These are phyloP conservation scores for Zelostemma sp. DNA, from an alignment of 1,140 invertebrate species.

Conservation along the genomic window DNA sequence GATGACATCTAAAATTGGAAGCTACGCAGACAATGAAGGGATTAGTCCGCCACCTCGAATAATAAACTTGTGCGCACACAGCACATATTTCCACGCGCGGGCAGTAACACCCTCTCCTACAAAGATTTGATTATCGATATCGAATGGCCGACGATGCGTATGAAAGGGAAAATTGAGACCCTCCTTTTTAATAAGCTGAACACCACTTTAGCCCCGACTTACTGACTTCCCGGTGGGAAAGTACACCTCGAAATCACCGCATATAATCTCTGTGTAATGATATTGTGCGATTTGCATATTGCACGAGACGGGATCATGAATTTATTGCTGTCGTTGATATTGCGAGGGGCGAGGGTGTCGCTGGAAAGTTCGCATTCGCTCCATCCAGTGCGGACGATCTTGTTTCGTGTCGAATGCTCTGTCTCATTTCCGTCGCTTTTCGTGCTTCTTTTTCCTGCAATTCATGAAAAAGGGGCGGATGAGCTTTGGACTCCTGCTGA, in stretches of 20 bases:
- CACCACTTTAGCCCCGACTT: constrained; percentile 30
- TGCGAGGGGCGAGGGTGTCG: constrained; percentile 25
- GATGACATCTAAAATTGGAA: constrained; percentile 32
- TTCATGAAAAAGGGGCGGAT: no score
- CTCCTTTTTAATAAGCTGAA: constrained; percentile 50
- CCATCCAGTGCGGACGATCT: not conserved
- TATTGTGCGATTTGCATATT: constrained; percentile 50
- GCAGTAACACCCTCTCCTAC: constrained; percentile 2
- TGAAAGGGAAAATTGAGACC: constrained; percentile 43
- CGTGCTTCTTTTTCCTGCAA: no score
- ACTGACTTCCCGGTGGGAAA: constrained; percentile 39
- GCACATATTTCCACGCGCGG: constrained; percentile 25
- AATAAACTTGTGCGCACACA: constrained; percentile 31
- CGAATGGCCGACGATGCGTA: constrained; percentile 29
- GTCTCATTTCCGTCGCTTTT: no score
- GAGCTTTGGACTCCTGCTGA: not conserved
- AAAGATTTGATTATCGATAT: constrained; percentile 50
- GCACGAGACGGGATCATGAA: constrained; percentile 39
- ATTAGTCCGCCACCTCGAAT: constrained; percentile 33
- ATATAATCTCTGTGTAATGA: constrained; percentile 53
- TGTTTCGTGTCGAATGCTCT: not conserved
- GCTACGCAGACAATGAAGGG: constrained; percentile 45
- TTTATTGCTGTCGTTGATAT: constrained; percentile 29
- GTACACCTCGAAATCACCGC: constrained; percentile 36
- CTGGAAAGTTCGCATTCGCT: not conserved